These are phyloP conservation scores for Halcyon senegalensis DNA, from an alignment of 2,113 vertebrate species.

Conservation along the genomic window DNA sequence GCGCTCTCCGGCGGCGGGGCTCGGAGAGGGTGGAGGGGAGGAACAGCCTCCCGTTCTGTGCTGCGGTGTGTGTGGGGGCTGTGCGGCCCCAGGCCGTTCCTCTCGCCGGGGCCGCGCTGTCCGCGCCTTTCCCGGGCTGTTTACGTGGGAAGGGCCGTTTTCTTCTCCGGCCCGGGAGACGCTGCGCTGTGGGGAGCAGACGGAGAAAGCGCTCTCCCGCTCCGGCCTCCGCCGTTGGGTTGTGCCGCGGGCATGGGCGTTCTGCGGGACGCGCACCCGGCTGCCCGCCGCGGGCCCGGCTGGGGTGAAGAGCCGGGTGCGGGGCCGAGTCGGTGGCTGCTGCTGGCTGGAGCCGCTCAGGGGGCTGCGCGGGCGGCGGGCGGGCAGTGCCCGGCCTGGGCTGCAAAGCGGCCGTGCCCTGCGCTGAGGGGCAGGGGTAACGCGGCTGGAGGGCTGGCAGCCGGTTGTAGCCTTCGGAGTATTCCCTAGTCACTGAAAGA, in stretches of 20 bases:
- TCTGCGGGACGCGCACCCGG: rapidly evolving
- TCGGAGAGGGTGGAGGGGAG: too few species aligned
- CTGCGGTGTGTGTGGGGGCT: rapidly evolving
- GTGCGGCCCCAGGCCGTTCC: neutral
- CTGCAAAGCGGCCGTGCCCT: rapidly evolving
- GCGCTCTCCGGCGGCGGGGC: too few species aligned
- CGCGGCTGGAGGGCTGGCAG: rapidly evolving
- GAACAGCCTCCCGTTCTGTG: rapidly evolving
- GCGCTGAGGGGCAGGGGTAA: rapidly evolving
- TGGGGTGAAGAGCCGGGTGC: too few species aligned
- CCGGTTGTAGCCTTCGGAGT: rapidly evolving
- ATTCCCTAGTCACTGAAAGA: too few species aligned
- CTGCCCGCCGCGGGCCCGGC: neutral
- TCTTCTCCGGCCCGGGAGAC: neutral
- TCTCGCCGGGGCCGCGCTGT: too few species aligned
- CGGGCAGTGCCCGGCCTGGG: rapidly evolving
- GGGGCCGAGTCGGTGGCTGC: rapidly evolving
- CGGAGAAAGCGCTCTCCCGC: too few species aligned
- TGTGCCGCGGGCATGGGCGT: rapidly evolving
- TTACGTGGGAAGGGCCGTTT: too few species aligned
- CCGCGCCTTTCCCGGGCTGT: rapidly evolving
- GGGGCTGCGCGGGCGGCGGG: rapidly evolving
- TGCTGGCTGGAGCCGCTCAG: neutral
- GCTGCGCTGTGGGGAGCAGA: rapidly evolving
- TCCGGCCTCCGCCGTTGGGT: too few species aligned